phyloP scores from a whole-genome alignment of 2,797 vertebrate genomes.

The Acropternis orthonyx region DNA sequence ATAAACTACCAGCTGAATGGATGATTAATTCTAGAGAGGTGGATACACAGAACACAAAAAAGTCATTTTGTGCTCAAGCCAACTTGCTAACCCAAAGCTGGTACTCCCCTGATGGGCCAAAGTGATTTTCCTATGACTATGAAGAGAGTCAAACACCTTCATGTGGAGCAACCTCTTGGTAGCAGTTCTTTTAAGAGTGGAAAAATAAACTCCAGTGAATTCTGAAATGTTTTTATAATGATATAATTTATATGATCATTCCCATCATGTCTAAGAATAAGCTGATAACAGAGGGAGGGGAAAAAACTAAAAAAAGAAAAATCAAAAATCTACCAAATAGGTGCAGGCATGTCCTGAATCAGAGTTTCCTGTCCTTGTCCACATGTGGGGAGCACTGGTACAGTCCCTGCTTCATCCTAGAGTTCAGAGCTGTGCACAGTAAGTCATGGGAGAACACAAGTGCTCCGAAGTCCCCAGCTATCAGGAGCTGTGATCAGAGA shows the following conservation, averaged over 20 bases:
- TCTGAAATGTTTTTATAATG: not conserved
- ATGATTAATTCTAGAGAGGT: not conserved
- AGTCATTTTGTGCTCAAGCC: not conserved
- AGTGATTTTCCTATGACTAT: not conserved
- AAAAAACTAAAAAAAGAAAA: not conserved
- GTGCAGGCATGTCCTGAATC: not conserved
- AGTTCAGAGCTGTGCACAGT: not conserved
- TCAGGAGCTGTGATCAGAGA: not conserved
- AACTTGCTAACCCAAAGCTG: not conserved
- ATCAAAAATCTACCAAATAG: not conserved
- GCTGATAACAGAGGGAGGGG: not conserved
- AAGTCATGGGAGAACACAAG: not conserved
- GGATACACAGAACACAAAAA: not conserved
- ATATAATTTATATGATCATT: not conserved
- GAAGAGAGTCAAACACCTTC: not conserved
- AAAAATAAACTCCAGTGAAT: not conserved
- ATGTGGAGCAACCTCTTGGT: not conserved
- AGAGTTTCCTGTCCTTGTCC: not conserved
- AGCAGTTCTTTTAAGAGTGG: not conserved
- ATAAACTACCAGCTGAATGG: not conserved
- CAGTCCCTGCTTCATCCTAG: not conserved
- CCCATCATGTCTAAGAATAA: not conserved
- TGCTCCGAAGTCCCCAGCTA: not conserved
- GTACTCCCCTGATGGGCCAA: not conserved
- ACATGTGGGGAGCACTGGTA: accelerated